Conservation (phyloP, 2,888 invertebrate genomes). For the Leptinotarsa juncta region DNA sequence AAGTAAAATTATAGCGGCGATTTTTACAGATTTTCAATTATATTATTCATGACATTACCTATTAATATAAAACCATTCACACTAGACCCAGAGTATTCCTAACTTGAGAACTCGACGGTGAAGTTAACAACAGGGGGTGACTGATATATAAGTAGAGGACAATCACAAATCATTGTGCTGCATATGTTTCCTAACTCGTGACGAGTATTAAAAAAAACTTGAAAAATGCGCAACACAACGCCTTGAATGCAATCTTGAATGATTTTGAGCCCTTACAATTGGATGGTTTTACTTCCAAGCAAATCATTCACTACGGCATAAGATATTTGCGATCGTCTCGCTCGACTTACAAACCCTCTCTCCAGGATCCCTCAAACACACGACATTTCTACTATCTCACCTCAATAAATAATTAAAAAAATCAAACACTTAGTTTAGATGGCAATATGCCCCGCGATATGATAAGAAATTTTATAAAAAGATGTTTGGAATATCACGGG, state of each 20-base stretch:
- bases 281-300: conserved; percentile 41
- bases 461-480: conserved; percentile 51
- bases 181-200: conserved; percentile 1
- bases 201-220: not conserved
- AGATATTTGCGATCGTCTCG: conserved; percentile 32
- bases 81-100: conserved; percentile 47
- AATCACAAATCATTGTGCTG: conserved; percentile 38
- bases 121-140: conserved; percentile 43
- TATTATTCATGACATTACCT: conserved; percentile 56
- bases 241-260: conserved; percentile 46
- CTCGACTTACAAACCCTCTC: conserved; percentile 42
- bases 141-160: conserved; percentile 47
- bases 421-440: conserved; percentile 47
- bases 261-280: conserved; percentile 56
- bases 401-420: conserved; percentile 57
- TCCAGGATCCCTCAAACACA: conserved; percentile 32
- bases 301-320: conserved; percentile 45
- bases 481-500: conserved; percentile 46
- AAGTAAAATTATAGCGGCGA: conserved; percentile 48
- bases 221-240: conserved; percentile 40
- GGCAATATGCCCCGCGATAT: conserved; percentile 44
- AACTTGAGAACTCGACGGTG: conserved; percentile 42
- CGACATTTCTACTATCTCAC: conserved; percentile 43
- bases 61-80: conserved; percentile 59
- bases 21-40: conserved; percentile 50